These are phyloP conservation scores for Eupithecia pulchellata DNA, from an alignment of 2,888 invertebrate species.

Conservation along the genomic window DNA sequence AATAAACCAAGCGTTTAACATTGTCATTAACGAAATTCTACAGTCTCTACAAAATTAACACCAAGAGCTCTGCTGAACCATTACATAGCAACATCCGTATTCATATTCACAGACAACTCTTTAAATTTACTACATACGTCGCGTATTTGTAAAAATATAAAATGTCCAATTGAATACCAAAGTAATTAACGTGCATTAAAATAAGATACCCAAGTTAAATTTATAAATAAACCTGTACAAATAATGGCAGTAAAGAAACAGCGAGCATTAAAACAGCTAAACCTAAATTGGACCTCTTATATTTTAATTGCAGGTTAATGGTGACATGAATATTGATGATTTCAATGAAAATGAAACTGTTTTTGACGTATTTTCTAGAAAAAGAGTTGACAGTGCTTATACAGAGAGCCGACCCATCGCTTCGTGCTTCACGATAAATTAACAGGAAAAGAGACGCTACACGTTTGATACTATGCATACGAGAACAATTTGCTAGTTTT, in stretches of 20 bases:
- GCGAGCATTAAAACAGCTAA: slow-evolving; percentile 19
- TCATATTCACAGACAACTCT: slow-evolving; percentile 27
- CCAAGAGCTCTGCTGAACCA: slow-evolving; percentile 33
- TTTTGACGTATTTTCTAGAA: slow-evolving; percentile 19
- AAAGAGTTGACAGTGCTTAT: slow-evolving; percentile 25
- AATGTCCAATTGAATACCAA: slow-evolving; percentile 16
- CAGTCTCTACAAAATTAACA: slow-evolving; percentile 28
- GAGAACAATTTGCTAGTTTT: background rate
- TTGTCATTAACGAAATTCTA: slow-evolving; percentile 19
- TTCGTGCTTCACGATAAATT: slow-evolving; percentile 6
- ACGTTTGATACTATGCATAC: background rate
- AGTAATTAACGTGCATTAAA: slow-evolving; percentile 13
- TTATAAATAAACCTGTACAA: slow-evolving; percentile 9
- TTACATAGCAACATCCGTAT: slow-evolving; percentile 25
- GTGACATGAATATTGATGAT: slow-evolving; percentile 5
- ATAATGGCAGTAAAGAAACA: slow-evolving; percentile 13
- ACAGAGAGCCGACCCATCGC: slow-evolving; percentile 10
- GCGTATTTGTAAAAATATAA: slow-evolving; percentile 11
- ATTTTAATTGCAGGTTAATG: slow-evolving; percentile 5
- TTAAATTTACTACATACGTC: slow-evolving; percentile 18
- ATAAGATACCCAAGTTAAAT: slow-evolving; percentile 17
- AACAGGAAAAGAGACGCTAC: background rate
- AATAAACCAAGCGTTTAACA: slow-evolving; percentile 28
- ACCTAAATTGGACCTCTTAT: slow-evolving; percentile 8
- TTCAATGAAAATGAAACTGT: background rate